A percentile compares a stretch with the other conserved stretches of the same genome.
phyloP scores from a whole-genome alignment of 2,113 vertebrate genomes.

The Psittacula cyanocephala region DNA sequence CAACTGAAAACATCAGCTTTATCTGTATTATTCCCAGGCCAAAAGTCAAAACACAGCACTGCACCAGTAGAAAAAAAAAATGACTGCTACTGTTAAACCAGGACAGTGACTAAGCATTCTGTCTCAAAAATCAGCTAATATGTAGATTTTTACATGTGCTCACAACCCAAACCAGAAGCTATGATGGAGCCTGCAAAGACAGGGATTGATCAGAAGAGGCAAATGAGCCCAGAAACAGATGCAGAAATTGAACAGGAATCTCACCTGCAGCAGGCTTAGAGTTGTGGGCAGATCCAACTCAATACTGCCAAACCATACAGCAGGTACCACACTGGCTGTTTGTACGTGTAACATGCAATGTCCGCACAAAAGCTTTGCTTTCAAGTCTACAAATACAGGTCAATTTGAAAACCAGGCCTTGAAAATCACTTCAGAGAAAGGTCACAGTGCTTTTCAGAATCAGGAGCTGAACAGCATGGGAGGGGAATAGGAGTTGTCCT shows the following conservation, averaged over 20 bases:
- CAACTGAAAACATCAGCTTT: no score
- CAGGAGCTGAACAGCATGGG: background rate
- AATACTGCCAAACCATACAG: accelerated
- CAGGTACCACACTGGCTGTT: background rate
- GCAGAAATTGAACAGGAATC: background rate
- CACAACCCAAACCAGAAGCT: background rate
- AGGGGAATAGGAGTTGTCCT: background rate
- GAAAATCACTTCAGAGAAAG: background rate
- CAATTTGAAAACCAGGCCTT: background rate
- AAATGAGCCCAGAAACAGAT: background rate
- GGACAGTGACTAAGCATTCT: no score
- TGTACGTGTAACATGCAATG: accelerated
- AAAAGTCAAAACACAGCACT: no score
- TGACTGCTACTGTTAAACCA: no score
- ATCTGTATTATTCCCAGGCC: no score
- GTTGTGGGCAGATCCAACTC: background rate
- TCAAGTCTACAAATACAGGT: accelerated
- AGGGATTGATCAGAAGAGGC: background rate
- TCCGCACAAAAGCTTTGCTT: background rate
- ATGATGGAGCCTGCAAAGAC: background rate
- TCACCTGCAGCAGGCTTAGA: background rate
- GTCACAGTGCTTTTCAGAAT: background rate
- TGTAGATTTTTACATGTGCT: background rate
- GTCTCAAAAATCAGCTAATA: background rate
- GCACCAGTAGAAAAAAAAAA: no score